These are phyloP conservation scores for Sericinus montela DNA, from an alignment of 2,888 invertebrate species.

Conservation along the genomic window DNA sequence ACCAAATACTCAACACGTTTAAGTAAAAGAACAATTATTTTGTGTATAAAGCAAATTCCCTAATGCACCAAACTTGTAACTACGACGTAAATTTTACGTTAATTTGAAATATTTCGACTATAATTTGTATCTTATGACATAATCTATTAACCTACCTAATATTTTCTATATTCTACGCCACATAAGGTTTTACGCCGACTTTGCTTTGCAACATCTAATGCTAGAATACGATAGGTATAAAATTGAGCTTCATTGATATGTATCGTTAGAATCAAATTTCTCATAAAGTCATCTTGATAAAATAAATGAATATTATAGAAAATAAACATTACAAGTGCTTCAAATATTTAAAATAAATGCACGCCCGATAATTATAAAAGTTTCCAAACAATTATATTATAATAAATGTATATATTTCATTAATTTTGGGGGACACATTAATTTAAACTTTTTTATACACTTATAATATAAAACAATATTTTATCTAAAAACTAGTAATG, in stretches of 20 bases:
- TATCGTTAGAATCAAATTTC: slow-evolving; percentile 57
- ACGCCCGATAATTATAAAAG: too few relatives aligned
- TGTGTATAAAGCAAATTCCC: slow-evolving; percentile 12
- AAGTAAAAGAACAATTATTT: too few relatives aligned
- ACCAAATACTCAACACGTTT: slow-evolving; percentile 13
- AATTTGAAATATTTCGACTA: slow-evolving; percentile 39
- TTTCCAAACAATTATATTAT: too few relatives aligned
- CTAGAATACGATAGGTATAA: slow-evolving; percentile 74
- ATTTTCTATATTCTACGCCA: slow-evolving; percentile 59
- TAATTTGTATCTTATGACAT: slow-evolving; percentile 42
- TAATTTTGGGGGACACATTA: too few relatives aligned
- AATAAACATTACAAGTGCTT: too few relatives aligned
- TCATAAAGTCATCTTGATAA: too few relatives aligned
- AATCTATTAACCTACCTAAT: slow-evolving; percentile 26
- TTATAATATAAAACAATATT: too few relatives aligned
- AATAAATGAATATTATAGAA: background rate
- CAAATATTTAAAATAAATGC: too few relatives aligned
- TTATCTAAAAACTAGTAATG: too few relatives aligned
- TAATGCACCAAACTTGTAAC: slow-evolving; percentile 24
- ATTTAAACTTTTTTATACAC: too few relatives aligned
- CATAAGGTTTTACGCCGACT: slow-evolving; percentile 56
- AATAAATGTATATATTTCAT: too few relatives aligned
- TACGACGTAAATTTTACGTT: slow-evolving; percentile 41
- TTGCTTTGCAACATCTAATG: slow-evolving; percentile 68
- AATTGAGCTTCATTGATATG: slow-evolving; percentile 79